Conservation (phyloP, 2,113 vertebrate species). For the Lutjanus erythropterus region DNA sequence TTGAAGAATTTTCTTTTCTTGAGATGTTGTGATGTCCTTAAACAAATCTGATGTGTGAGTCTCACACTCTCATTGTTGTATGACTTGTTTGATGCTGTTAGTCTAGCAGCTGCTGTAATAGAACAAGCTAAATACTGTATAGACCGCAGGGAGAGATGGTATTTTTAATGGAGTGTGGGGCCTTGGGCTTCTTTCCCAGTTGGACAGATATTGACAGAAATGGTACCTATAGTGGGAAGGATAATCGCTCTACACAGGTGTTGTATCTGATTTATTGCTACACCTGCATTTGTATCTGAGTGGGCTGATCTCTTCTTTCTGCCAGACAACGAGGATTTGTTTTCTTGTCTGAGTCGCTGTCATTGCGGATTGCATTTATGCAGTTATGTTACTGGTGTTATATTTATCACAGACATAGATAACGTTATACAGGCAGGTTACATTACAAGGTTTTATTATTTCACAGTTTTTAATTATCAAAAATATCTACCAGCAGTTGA, state of each 20-base stretch:
- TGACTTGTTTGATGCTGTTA: slow-evolving; percentile 3
- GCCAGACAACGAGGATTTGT: background rate
- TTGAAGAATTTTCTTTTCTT: slow-evolving; percentile 40
- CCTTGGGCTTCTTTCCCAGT: slow-evolving; percentile 1
- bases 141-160: background rate
- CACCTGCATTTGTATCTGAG: background rate
- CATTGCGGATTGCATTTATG: background rate
- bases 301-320: background rate
- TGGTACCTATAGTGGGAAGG: background rate
- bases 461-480: too few relatives aligned
- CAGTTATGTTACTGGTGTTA: too few relatives aligned
- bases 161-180: background rate
- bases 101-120: background rate
- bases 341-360: background rate
- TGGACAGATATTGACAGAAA: background rate
- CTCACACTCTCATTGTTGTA: background rate
- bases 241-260: background rate
- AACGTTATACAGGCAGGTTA: too few relatives aligned
- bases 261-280: slow-evolving; percentile 5
- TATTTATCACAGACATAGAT: background rate
- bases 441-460: too few relatives aligned
- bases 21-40: slow-evolving; percentile 17
- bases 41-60: slow-evolving; percentile 28
- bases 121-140: background rate
- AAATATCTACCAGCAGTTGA: too few relatives aligned